These are phyloP conservation scores for Chaetorhynchus papuensis DNA, from an alignment of 2,113 vertebrate species.

Conservation along the genomic window DNA sequence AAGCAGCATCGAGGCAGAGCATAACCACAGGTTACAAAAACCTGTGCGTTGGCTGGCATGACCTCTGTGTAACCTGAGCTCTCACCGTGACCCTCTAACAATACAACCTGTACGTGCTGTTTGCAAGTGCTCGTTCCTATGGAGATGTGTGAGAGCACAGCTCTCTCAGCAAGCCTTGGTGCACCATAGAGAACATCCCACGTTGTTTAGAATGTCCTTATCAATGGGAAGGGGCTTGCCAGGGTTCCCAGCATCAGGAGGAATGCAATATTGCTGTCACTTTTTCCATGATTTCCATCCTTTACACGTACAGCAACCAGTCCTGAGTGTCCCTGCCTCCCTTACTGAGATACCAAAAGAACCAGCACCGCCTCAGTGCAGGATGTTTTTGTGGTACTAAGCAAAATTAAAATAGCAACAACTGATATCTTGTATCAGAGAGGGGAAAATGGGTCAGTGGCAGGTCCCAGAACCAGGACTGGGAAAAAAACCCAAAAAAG, in stretches of 20 bases:
- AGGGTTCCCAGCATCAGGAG: background rate
- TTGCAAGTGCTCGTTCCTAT: background rate
- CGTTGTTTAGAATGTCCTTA: background rate
- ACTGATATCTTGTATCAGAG: background rate
- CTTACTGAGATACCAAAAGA: background rate
- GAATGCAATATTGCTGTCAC: background rate
- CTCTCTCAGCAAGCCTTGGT: background rate
- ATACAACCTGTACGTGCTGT: background rate
- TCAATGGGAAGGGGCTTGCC: rapidly evolving
- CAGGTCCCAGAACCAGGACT: background rate
- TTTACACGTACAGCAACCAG: background rate
- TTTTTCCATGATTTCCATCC: background rate
- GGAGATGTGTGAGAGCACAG: background rate
- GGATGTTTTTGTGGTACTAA: background rate
- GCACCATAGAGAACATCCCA: background rate
- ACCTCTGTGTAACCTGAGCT: background rate
- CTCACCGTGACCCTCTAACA: background rate
- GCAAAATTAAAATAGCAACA: background rate
- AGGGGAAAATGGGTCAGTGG: background rate
- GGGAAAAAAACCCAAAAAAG: background rate
- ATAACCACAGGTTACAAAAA: background rate
- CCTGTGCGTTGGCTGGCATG: rapidly evolving
- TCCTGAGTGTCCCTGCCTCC: rapidly evolving
- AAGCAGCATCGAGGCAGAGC: background rate
- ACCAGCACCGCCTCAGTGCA: background rate